These are phyloP conservation scores for Euzophera pinguis DNA, from an alignment of 2,888 invertebrate species.

Conservation along the genomic window DNA sequence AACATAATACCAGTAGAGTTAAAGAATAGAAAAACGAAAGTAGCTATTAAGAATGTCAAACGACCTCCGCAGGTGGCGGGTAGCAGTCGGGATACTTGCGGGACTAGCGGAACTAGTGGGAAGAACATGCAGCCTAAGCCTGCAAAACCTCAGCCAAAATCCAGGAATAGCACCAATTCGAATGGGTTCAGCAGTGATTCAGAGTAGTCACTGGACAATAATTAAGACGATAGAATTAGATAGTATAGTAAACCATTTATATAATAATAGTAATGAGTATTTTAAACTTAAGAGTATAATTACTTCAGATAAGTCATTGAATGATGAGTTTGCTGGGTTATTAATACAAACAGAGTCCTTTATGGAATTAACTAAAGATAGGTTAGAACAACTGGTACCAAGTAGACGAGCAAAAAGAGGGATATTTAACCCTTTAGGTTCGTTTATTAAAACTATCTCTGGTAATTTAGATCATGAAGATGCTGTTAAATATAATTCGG, in stretches of 20 bases:
- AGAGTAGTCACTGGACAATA: conserved; percentile 12
- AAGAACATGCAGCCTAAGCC: background rate
- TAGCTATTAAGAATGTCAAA: conserved; percentile 14
- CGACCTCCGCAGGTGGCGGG: conserved; percentile 8
- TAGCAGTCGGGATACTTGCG: background rate
- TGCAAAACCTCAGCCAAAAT: conserved; percentile 6
- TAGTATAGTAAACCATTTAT: background rate
- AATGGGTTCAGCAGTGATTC: conserved; percentile 14
- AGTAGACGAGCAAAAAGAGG: conserved; percentile 1
- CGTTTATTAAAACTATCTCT: conserved; percentile 13
- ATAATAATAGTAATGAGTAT: conserved; percentile 1
- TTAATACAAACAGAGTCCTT: conserved; percentile 11
- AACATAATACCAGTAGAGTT: conserved; percentile 17
- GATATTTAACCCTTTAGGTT: conserved; percentile 14
- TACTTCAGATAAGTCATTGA: background rate
- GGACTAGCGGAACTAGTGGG: background rate
- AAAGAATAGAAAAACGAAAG: conserved; percentile 7
- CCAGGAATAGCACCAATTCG: conserved; percentile 13
- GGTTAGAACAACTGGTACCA: conserved; percentile 10
- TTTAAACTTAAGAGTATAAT: background rate
- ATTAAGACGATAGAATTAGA: conserved; percentile 12
- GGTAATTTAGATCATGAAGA: conserved; percentile 15
- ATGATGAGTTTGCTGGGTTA: conserved; percentile 3
- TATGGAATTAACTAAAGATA: conserved; percentile 9
- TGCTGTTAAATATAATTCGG: conserved; percentile 11